Evolutionary conservation across 2,113 vertebrate species (phyloP).

Genomic region (Bufo bufo): DNA sequence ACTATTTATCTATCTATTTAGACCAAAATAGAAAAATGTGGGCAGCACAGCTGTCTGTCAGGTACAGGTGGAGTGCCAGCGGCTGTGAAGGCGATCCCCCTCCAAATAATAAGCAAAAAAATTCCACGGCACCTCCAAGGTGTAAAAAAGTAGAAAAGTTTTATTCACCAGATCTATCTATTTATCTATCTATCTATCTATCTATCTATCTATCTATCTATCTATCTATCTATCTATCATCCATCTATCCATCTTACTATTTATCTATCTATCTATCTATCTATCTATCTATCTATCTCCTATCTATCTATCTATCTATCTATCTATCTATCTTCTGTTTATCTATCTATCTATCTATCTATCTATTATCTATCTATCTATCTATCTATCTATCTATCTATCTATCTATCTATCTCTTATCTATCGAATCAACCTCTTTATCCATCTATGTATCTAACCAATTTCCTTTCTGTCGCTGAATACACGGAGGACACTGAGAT

Average conservation of each 20-base stretch:
- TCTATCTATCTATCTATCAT: background rate
- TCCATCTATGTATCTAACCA: background rate
- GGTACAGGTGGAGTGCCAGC: no score
- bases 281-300: constrained; percentile 3
- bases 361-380: background rate
- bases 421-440: background rate
- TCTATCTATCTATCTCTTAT: background rate
- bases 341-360: constrained; percentile 3
- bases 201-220: background rate
- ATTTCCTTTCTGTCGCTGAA: background rate
- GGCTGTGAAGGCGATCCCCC: no score
- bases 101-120: no score
- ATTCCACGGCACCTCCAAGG: no score
- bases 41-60: no score
- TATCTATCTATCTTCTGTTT: background rate
- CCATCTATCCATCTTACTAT: constrained; percentile 2
- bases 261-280: constrained; percentile 9
- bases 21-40: no score
- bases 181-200: background rate
- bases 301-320: constrained; percentile 11
- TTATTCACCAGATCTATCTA: no score
- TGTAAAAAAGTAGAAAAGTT: no score
- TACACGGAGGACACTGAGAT: background rate
- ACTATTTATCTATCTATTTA: background rate
- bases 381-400: constrained; percentile 3